These are phyloP conservation scores for Drosophila ochracea DNA, from an alignment of 2,888 invertebrate genomes.

Conservation along the genomic window DNA sequence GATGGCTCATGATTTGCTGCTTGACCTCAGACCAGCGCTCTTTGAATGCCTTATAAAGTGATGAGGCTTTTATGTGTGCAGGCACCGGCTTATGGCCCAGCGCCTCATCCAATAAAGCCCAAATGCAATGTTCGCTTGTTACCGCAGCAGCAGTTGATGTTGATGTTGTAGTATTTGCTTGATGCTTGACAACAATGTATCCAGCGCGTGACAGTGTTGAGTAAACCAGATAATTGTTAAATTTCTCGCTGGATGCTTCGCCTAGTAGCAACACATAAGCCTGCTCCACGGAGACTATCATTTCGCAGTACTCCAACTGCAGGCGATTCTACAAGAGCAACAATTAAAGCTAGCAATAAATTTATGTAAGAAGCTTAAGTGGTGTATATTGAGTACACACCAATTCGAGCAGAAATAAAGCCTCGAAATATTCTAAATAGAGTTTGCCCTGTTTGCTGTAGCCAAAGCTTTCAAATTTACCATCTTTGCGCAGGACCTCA, in stretches of 20 bases:
- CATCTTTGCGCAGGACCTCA: slow-evolving; percentile 80
- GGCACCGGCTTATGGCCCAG: slow-evolving; percentile 67
- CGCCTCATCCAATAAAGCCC: slow-evolving; percentile 74
- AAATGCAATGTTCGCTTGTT: slow-evolving; percentile 77
- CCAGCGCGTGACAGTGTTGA: slow-evolving; percentile 82
- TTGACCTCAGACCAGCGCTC: slow-evolving; percentile 61
- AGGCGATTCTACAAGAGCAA: slow-evolving; percentile 77
- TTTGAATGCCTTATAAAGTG: slow-evolving; percentile 54
- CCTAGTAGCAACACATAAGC: slow-evolving; percentile 82
- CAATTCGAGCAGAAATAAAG: slow-evolving; percentile 82
- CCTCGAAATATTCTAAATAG: slow-evolving; percentile 82
- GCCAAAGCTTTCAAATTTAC: slow-evolving; percentile 83
- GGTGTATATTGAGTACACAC: slow-evolving; percentile 48
- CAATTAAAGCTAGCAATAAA: background rate
- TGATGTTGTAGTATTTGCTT: slow-evolving; percentile 7
- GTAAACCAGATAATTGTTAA: slow-evolving; percentile 81
- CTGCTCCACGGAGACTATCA: slow-evolving; percentile 82
- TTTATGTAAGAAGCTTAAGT: too few species aligned
- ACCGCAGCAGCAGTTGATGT: background rate
- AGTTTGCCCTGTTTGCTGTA: slow-evolving; percentile 71
- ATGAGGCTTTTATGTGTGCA: slow-evolving; percentile 58
- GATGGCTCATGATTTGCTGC: slow-evolving; percentile 59
- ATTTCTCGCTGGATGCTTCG: slow-evolving; percentile 69
- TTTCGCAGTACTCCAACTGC: slow-evolving; percentile 76
- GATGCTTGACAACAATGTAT: slow-evolving; percentile 80